These are phyloP conservation scores for Nomada lathburiana DNA, from an alignment of 2,888 invertebrate species.

Conservation along the genomic window DNA sequence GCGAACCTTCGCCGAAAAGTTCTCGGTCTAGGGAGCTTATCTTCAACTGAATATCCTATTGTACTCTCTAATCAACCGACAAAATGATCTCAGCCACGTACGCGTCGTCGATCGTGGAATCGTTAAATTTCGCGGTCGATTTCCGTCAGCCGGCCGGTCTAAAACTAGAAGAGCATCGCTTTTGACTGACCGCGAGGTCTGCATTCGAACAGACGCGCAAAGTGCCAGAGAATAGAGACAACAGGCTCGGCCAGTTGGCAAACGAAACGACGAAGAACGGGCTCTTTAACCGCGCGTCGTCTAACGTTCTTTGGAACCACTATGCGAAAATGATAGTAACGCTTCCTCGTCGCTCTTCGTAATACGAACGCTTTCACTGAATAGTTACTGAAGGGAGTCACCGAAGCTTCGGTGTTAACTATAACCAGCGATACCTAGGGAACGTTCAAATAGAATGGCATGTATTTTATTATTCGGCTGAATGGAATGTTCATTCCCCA, in stretches of 20 bases:
- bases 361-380: no score
- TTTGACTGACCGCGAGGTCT: conserved; percentile 39
- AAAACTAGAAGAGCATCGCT: conserved; percentile 45
- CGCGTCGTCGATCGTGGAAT: conserved; percentile 24
- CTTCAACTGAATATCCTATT: conserved; percentile 28
- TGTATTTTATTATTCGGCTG: no score
- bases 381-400: no score
- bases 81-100: background rate
- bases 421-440: no score
- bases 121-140: conserved; percentile 56
- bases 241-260: conserved; percentile 70
- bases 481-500: no score
- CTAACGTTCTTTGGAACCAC: background rate
- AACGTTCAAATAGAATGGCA: no score
- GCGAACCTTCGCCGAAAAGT: conserved; percentile 17
- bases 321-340: background rate
- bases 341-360: no score
- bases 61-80: conserved; percentile 38
- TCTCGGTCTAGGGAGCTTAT: conserved; percentile 8
- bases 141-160: conserved; percentile 26
- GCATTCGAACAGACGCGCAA: conserved; percentile 37
- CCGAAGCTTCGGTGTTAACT: no score
- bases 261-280: conserved; percentile 38
- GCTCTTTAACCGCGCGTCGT: conserved; percentile 9
- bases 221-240: conserved; percentile 69